A percentile compares a stretch with the other conserved stretches of the same genome.
Conservation (phyloP, 92 coral and sea anemone species). For the Ricordea florida region DNA sequence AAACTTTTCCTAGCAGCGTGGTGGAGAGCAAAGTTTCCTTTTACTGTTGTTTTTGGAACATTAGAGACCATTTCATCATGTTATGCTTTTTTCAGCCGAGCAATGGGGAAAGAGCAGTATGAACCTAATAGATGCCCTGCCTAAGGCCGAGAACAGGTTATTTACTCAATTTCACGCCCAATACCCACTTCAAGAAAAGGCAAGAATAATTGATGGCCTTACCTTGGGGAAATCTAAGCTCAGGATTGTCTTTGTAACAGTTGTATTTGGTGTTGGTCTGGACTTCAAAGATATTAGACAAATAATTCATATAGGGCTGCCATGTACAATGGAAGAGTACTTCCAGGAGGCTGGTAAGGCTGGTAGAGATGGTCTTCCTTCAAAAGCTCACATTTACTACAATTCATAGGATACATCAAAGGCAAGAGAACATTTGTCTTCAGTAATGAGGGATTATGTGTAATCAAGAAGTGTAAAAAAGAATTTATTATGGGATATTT, state of each 20-base stretch:
- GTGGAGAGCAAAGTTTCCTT: conserved; percentile 54
- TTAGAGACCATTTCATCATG: conserved; percentile 52
- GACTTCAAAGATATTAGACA: conserved; percentile 51
- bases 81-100: conserved; percentile 35
- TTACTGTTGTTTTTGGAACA: conserved; percentile 64
- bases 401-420: conserved; percentile 45
- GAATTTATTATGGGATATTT: conserved; percentile 54
- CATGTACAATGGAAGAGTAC: conserved; percentile 65
- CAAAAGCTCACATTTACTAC: conserved; percentile 32
- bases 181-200: conserved; percentile 63
- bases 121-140: conserved; percentile 47
- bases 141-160: conserved; percentile 27
- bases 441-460: conserved; percentile 55
- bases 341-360: conserved; percentile 66
- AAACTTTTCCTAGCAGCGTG: too few species aligned
- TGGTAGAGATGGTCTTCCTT: conserved; percentile 58
- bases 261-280: conserved; percentile 73
- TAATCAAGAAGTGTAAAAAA: conserved; percentile 36
- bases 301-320: conserved; percentile 74
- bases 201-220: conserved; percentile 50
- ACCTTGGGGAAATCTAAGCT: conserved; percentile 37
- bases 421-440: conserved; percentile 24
- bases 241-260: conserved; percentile 64
- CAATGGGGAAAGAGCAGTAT: conserved; percentile 44
- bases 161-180: conserved; percentile 77